These are phyloP conservation scores for Sialis lutaria DNA, from an alignment of 2,888 invertebrate genomes.

Conservation along the genomic window DNA sequence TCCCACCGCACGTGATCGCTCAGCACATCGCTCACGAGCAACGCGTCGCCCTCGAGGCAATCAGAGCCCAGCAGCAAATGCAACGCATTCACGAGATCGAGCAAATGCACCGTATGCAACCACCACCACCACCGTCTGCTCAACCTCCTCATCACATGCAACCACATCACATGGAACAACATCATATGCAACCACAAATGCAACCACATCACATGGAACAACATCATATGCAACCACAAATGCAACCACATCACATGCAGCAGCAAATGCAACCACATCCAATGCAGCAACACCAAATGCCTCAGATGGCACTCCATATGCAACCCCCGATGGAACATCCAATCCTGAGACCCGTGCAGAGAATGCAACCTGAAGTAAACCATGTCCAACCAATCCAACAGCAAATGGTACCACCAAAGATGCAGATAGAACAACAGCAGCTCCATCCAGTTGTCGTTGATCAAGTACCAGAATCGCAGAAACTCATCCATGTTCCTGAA, in stretches of 20 bases:
- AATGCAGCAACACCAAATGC: slow-evolving; percentile 26
- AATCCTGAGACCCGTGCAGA: slow-evolving; percentile 4
- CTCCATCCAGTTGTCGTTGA: neutral
- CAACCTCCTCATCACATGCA: slow-evolving; percentile 11
- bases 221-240: slow-evolving; percentile 18
- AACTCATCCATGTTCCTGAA: slow-evolving; percentile 27
- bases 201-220: too few relatives aligned
- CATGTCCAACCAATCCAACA: slow-evolving; percentile 7
- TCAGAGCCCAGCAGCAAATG: slow-evolving; percentile 25
- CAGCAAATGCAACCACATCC: slow-evolving; percentile 27
- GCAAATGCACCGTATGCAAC: slow-evolving; percentile 18
- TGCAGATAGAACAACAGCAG: slow-evolving; percentile 4
- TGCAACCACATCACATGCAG: slow-evolving; percentile 13
- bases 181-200: slow-evolving; percentile 18
- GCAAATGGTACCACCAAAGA: slow-evolving; percentile 17
- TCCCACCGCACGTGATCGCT: slow-evolving; percentile 3
- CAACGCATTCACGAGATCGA: slow-evolving; percentile 20
- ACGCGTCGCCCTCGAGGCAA: slow-evolving; percentile 14
- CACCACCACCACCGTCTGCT: slow-evolving; percentile 15
- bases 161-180: slow-evolving; percentile 14
- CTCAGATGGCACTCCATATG: slow-evolving; percentile 17
- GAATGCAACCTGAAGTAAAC: slow-evolving; percentile 1
- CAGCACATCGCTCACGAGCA: slow-evolving; percentile 5
- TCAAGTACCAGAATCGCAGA: slow-evolving; percentile 15
- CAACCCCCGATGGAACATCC: slow-evolving; percentile 8